Evolutionary conservation across 2,113 vertebrate species (phyloP).

Genomic region (Lepisosteus oculatus): DNA sequence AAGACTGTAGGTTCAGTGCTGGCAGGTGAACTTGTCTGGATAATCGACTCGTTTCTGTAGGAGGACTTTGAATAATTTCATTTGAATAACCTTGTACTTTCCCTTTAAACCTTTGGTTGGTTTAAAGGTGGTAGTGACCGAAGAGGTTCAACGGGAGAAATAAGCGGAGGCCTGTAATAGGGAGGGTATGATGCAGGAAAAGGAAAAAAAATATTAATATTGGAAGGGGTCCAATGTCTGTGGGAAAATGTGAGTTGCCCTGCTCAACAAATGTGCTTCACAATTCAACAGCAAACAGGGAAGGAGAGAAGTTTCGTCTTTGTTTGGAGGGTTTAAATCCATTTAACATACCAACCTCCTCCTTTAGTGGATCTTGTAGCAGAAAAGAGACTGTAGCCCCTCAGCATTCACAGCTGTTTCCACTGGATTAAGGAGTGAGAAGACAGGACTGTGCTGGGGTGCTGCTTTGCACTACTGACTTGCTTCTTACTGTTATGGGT

Average conservation of each 20-base stretch:
- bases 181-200: not conserved
- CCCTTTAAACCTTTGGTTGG: slow-evolving; percentile 14
- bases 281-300: not conserved
- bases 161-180: not conserved
- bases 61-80: slow-evolving; percentile 24
- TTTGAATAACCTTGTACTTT: slow-evolving; percentile 18
- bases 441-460: not conserved
- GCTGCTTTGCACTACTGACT: not conserved
- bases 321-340: slow-evolving; percentile 1
- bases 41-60: slow-evolving; percentile 28
- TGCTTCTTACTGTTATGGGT: not conserved
- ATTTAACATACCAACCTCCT: not conserved
- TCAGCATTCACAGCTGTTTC: slow-evolving; percentile 2
- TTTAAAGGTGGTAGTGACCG: not conserved
- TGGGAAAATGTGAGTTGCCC: slow-evolving; percentile 5
- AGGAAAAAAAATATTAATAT: not conserved
- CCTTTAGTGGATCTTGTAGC: not conserved
- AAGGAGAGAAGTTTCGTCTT: too few relatives aligned
- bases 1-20: not conserved
- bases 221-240: not conserved
- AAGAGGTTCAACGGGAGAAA: not conserved
- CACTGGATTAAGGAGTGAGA: not conserved
- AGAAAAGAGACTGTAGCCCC: not conserved
- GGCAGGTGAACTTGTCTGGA: slow-evolving; percentile 30
- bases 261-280: not conserved